These are phyloP conservation scores for Hoplodrina ambigua DNA, from an alignment of 2,888 invertebrate genomes.

Conservation along the genomic window DNA sequence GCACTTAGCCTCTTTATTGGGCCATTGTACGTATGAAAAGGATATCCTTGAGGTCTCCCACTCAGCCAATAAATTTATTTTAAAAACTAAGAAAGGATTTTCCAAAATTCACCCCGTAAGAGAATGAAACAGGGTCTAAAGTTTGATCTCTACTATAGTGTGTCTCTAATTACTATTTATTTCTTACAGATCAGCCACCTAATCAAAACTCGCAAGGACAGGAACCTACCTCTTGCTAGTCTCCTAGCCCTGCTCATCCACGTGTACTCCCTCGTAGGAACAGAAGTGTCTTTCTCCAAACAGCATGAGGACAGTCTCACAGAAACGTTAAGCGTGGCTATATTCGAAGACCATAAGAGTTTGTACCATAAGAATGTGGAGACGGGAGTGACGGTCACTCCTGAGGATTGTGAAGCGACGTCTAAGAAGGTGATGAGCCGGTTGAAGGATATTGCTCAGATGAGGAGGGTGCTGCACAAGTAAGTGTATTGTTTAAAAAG, in stretches of 20 bases:
- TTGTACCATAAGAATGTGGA: conserved; percentile 65
- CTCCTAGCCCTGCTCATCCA: conserved; percentile 91
- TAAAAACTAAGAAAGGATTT: too few species aligned
- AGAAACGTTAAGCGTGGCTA: conserved; percentile 88
- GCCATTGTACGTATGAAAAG: too few species aligned
- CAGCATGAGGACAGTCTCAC: conserved; percentile 87
- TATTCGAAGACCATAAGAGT: conserved; percentile 89
- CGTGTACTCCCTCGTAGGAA: conserved; percentile 91
- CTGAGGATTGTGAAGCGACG: conserved; percentile 76
- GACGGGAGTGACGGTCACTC: conserved; percentile 68
- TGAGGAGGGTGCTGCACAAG: conserved; percentile 81
- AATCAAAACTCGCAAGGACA: conserved; percentile 88
- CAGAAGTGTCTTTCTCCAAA: conserved; percentile 88
- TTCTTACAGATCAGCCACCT: conserved; percentile 88
- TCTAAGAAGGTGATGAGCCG: conserved; percentile 75
- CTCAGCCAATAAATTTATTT: too few species aligned
- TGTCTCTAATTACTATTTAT: neutral
- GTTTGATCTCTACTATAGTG: too few species aligned
- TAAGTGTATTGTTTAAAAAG: conserved; percentile 64
- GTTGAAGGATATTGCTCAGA: conserved; percentile 81
- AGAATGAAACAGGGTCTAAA: too few species aligned
- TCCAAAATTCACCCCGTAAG: too few species aligned
- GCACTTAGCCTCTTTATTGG: too few species aligned
- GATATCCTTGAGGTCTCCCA: too few species aligned
- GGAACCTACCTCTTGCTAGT: conserved; percentile 89